phyloP scores from a whole-genome alignment of 1,140 invertebrate genomes.

The Bombus superbus region DNA sequence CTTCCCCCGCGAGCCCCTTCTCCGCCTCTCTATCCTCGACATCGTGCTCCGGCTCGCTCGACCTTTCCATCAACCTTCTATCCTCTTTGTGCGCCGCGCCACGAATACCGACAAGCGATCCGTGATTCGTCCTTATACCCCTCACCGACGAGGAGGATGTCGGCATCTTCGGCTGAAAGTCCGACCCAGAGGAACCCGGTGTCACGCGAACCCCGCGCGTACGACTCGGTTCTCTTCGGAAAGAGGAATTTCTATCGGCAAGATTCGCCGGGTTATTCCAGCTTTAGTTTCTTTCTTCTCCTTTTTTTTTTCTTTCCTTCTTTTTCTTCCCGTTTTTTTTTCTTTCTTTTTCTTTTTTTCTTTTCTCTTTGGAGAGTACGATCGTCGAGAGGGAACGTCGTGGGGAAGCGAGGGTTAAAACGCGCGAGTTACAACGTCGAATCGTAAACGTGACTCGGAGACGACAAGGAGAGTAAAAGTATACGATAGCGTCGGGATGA shows the following conservation, averaged over 20 bases:
- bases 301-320: neutral
- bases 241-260: neutral
- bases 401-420: too few relatives aligned
- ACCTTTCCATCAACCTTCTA: slow-evolving; percentile 57
- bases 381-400: too few relatives aligned
- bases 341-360: too few relatives aligned
- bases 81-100: slow-evolving; percentile 55
- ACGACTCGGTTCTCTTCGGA: too few relatives aligned
- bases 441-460: too few relatives aligned
- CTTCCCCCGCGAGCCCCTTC: slow-evolving; percentile 47
- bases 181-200: neutral
- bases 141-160: slow-evolving; percentile 41
- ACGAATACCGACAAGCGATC: slow-evolving; percentile 63
- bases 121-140: slow-evolving; percentile 60
- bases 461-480: too few relatives aligned
- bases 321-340: too few relatives aligned
- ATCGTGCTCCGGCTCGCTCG: slow-evolving; percentile 25
- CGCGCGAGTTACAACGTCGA: too few relatives aligned
- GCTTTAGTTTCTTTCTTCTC: neutral
- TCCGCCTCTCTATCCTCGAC: slow-evolving; percentile 21
- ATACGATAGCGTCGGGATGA: too few relatives aligned
- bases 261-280: neutral
- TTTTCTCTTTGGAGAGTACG: neutral
- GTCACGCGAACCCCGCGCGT: neutral
- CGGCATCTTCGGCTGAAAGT: slow-evolving; percentile 15